A percentile compares a stretch with the other conserved stretches of the same genome.
Conservation (phyloP, 2,797 vertebrate species). For the Sciurus carolinensis region DNA sequence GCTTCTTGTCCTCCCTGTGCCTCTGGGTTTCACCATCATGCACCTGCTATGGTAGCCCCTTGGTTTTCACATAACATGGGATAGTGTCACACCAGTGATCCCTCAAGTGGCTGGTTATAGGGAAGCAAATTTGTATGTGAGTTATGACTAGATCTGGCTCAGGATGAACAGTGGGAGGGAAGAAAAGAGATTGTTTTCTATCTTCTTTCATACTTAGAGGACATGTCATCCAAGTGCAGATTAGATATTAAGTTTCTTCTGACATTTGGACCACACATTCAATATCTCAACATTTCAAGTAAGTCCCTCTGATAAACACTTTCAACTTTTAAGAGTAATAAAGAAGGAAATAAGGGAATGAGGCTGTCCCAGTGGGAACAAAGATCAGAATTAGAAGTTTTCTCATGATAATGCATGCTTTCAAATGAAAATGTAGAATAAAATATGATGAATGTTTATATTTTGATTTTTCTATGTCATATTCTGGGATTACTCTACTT, state of each 20-base stretch:
- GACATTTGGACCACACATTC: slow-evolving; percentile 17
- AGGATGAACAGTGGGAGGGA: background rate
- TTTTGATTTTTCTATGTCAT: slow-evolving; percentile 13
- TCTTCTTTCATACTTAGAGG: slow-evolving; percentile 23
- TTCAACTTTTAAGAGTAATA: slow-evolving; percentile 24
- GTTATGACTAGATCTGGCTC: background rate
- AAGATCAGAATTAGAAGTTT: slow-evolving; percentile 40
- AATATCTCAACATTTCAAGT: background rate
- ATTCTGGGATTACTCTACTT: slow-evolving; percentile 21
- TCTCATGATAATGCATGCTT: background rate
- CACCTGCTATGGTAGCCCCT: background rate
- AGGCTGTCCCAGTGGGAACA: background rate
- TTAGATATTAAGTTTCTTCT: background rate
- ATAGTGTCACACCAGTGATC: background rate
- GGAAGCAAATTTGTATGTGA: slow-evolving; percentile 41
- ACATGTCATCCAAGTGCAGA: background rate
- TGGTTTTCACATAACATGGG: background rate
- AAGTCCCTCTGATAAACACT: background rate
- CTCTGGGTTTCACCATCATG: background rate
- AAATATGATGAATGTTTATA: background rate
- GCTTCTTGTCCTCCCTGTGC: background rate
- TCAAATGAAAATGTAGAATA: slow-evolving; percentile 26
- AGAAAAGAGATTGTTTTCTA: background rate
- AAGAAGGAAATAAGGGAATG: slow-evolving; percentile 10
- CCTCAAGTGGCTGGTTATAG: background rate